These are phyloP conservation scores for Simalia tracyae DNA, from an alignment of 2,797 vertebrate genomes.

Conservation along the genomic window DNA sequence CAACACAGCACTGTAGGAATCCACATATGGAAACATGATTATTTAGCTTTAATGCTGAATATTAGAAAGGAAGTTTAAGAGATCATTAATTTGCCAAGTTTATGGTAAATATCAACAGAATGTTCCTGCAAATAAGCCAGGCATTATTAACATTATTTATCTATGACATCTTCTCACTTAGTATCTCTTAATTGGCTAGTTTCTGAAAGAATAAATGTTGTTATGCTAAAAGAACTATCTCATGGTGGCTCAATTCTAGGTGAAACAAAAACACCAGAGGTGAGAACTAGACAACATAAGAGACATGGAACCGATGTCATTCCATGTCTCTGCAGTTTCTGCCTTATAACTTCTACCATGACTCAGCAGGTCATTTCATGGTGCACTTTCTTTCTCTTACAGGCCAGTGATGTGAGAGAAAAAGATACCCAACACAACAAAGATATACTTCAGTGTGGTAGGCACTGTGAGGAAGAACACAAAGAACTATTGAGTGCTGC, in stretches of 20 bases:
- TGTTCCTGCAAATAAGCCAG: not conserved
- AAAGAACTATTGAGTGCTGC: not conserved
- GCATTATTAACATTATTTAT: not conserved
- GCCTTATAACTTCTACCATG: not conserved
- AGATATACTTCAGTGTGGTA: not conserved
- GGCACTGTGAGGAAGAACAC: not conserved
- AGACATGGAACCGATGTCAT: not conserved
- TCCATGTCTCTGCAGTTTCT: not conserved
- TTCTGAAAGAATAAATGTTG: not conserved
- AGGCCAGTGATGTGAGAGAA: not conserved
- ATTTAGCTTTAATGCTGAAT: not conserved
- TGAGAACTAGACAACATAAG: not conserved
- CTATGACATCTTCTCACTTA: not conserved
- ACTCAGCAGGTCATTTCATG: not conserved
- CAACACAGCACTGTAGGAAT: not conserved
- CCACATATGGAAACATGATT: not conserved
- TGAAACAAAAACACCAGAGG: not conserved
- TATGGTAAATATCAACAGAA: not conserved
- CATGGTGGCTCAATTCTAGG: not conserved
- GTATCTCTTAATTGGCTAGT: not conserved
- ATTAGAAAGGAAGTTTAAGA: not conserved
- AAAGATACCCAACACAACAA: not conserved
- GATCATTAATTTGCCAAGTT: not conserved
- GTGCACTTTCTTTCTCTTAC: not conserved
- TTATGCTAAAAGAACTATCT: not conserved